Conservation (phyloP, 2,888 invertebrate species). For the Stramonita haemastoma region DNA sequence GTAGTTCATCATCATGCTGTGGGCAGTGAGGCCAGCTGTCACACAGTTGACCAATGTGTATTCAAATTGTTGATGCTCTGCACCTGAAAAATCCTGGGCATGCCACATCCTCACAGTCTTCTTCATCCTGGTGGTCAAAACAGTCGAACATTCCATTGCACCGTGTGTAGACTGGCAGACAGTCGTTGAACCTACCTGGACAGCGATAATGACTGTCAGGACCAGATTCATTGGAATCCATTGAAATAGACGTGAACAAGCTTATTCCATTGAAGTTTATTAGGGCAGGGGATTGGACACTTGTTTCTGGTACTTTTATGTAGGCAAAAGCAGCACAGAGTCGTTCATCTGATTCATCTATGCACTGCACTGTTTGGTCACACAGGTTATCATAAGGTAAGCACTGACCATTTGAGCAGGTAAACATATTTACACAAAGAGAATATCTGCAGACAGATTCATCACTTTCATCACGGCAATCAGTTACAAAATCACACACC, state of each 20-base stretch:
- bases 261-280: not conserved
- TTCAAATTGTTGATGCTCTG: not conserved
- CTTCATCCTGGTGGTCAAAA: not conserved
- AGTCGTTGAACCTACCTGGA: not conserved
- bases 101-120: not conserved
- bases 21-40: constrained; percentile 14
- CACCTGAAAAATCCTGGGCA: constrained; percentile 16
- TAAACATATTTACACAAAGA: not conserved
- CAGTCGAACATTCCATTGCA: constrained; percentile 7
- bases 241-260: not conserved
- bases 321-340: not conserved
- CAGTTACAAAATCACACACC: no score
- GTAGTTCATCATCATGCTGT: not conserved
- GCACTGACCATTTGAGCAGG: constrained; percentile 1
- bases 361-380: not conserved
- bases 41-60: constrained; percentile 7
- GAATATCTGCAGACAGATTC: not conserved
- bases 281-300: not conserved
- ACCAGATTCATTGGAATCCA: not conserved
- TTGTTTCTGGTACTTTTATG: not conserved
- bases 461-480: not conserved
- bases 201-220: constrained; percentile 13
- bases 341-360: not conserved
- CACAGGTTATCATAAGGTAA: not conserved
- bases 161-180: constrained; percentile 4